phyloP scores from a whole-genome alignment of 2,113 vertebrate genomes.

The Stegostoma tigrinum region DNA sequence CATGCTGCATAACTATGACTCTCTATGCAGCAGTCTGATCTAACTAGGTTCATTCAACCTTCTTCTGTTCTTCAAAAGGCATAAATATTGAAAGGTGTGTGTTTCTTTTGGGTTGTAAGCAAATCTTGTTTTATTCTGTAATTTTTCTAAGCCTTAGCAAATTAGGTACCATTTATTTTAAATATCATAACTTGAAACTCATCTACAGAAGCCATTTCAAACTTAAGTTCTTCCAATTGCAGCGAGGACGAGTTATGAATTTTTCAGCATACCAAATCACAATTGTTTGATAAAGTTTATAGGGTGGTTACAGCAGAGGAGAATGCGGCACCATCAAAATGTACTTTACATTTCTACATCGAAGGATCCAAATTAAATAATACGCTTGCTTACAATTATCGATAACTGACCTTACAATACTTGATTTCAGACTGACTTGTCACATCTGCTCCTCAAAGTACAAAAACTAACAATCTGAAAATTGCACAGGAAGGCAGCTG shows the following conservation, averaged over 20 bases:
- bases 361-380: background rate
- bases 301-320: background rate
- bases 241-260: background rate
- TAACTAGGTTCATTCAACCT: background rate
- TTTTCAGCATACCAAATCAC: background rate
- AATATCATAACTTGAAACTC: background rate
- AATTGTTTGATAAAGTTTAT: background rate
- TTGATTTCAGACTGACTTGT: background rate
- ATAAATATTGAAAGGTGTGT: background rate
- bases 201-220: background rate
- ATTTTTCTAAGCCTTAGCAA: background rate
- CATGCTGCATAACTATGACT: too few relatives aligned
- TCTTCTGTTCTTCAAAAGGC: background rate
- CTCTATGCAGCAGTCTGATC: background rate
- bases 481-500: background rate
- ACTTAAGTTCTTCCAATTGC: background rate
- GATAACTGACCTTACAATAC: background rate
- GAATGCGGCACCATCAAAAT: background rate
- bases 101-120: background rate
- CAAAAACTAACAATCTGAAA: background rate
- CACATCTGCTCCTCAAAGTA: background rate
- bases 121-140: background rate
- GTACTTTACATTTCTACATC: background rate
- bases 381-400: background rate
- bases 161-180: background rate